Percentiles rank a stretch among this genome's conserved stretches.
Evolutionary conservation across 2,113 vertebrate genomes (phyloP).

Genomic region (Pavo muticus): DNA sequence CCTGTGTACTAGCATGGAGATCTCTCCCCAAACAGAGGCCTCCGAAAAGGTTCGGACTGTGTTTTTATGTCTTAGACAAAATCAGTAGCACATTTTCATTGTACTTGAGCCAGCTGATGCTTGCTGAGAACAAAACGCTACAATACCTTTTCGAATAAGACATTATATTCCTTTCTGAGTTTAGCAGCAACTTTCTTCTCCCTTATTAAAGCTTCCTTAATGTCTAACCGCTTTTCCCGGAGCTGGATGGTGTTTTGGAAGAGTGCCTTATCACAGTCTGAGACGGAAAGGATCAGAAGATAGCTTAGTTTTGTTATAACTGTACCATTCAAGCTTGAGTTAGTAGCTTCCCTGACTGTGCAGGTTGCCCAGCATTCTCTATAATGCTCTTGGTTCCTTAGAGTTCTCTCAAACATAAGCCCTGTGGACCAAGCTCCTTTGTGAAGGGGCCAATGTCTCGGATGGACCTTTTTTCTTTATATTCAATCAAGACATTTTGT

Average conservation of each 20-base stretch:
- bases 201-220: constrained; percentile 85
- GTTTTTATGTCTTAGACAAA: background rate
- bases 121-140: background rate
- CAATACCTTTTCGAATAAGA: constrained; percentile 84
- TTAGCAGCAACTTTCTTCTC: constrained; percentile 82
- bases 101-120: background rate
- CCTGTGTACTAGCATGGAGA: background rate
- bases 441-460: background rate
- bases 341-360: background rate
- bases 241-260: constrained; percentile 85
- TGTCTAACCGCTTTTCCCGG: constrained; percentile 81
- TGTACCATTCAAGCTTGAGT: background rate
- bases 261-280: constrained; percentile 85
- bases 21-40: background rate
- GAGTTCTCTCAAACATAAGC: background rate
- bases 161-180: constrained; percentile 84
- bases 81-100: background rate
- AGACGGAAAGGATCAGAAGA: background rate
- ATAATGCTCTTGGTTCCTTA: background rate
- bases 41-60: background rate
- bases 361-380: background rate
- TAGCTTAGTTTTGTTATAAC: background rate
- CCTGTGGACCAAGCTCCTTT: background rate
- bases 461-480: background rate
- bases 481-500: background rate